Base-by-base conservation (phyloP, 2,888 invertebrate species). In the Lamellibrachia columna region DNA sequence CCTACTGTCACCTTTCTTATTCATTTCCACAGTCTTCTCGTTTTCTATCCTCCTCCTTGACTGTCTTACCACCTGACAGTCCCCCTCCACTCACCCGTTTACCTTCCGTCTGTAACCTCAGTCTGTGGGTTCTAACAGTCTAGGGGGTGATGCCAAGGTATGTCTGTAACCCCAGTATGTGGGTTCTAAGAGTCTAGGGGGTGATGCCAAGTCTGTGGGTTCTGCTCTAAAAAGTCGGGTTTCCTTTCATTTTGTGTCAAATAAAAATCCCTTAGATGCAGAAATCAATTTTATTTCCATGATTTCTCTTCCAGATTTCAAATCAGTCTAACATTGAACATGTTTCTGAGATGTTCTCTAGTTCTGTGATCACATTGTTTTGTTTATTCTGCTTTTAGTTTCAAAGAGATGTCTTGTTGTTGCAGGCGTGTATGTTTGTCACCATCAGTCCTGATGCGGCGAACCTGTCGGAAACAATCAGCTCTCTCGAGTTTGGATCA, bases 71-170 rank as follows among this genome's bases (percentile, higher is more conserved):
- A 40, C 40, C 40, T 40, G 40, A 40, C 40, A 40, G 40, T 40
- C 40, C 40, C 40, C 40, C 40, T 40, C 40, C 40, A 40, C 40
- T 40, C 40, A 40, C 40, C 40, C 40, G 40, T 40, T 40, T 40
- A 40, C 40, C 40, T 40, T 40, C 40, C 40, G 0, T 40, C 40
- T 40, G 40, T 40, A 40, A 40, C 40, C 40, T 40, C 40, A 40
- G 40, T 40, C 40, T 40, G 40, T 40, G 40, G 40, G 40, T 40
- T 40, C 40, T 40, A 40, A 40, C 2, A 95, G 96, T 60, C 94
- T 96, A 8, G 95, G 96, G 90, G 96, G 96, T 55, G 96, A 96
- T 95, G 96, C 96, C 8, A 96, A 96, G 96, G 96, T 96, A 94
- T 93, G 94, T 53, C 96, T 96, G 94, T 96, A 96, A 15, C 94